phyloP scores from a whole-genome alignment of 2,113 vertebrate species.

The Stegostoma tigrinum region DNA sequence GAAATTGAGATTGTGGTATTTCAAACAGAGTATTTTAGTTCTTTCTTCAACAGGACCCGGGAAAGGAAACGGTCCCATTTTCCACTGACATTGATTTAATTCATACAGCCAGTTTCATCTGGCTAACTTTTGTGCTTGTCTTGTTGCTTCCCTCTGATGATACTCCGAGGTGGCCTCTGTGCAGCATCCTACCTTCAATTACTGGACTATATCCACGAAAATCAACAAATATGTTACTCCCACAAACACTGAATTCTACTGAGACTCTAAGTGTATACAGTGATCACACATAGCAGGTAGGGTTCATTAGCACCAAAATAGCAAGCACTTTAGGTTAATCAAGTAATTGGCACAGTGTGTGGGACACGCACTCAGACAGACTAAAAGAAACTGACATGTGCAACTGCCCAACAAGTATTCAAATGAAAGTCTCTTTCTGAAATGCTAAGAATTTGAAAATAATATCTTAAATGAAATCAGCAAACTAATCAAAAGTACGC shows the following conservation, averaged over 20 bases:
- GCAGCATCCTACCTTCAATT: not conserved
- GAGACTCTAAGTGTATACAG: not conserved
- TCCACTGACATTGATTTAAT: constrained; percentile 17
- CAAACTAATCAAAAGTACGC: not conserved
- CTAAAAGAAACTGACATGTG: not conserved
- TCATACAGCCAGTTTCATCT: not conserved
- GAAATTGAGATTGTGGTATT: not conserved
- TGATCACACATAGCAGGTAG: not conserved
- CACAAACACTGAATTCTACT: not conserved
- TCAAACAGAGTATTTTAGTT: not conserved
- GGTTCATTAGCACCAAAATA: constrained; percentile 28
- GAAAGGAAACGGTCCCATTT: not conserved
- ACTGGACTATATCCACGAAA: not conserved
- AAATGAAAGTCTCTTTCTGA: not conserved
- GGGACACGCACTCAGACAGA: not conserved
- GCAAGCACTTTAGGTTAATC: constrained; percentile 16
- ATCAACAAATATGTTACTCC: not conserved
- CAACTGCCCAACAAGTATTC: constrained; percentile 27
- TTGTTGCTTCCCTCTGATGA: not conserved
- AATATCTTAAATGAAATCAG: not conserved
- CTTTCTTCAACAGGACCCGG: not conserved
- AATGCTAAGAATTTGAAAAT: not conserved
- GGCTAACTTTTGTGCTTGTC: not conserved
- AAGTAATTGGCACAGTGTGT: constrained; percentile 21
- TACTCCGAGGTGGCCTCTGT: not conserved